These are phyloP conservation scores for Eriocheir sinensis DNA, from an alignment of 1,140 invertebrate genomes.

Conservation along the genomic window DNA sequence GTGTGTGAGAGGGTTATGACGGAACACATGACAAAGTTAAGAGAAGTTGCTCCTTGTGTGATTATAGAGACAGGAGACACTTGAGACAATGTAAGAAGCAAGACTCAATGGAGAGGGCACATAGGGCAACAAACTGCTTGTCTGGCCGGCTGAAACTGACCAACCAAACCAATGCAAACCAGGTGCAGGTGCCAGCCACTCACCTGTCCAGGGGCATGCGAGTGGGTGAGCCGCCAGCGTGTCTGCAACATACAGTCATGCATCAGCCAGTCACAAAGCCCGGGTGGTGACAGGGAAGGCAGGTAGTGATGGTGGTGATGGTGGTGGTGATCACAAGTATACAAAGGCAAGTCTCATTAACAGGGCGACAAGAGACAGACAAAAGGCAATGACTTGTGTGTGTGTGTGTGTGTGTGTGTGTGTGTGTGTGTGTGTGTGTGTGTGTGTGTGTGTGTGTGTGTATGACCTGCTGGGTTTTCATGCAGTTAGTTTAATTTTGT, in stretches of 20 bases:
- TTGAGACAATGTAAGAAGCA: background rate
- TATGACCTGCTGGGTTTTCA: background rate
- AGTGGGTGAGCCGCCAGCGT: conserved; percentile 55
- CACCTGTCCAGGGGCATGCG: conserved; percentile 63
- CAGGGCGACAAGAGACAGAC: background rate
- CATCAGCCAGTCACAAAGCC: conserved; percentile 60
- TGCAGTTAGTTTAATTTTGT: background rate
- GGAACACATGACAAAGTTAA: too few relatives aligned
- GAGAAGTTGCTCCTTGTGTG: too few relatives aligned
- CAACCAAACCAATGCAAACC: too few relatives aligned
- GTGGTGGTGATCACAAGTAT: background rate
- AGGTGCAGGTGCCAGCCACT: conserved; percentile 48
- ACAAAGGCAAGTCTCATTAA: background rate
- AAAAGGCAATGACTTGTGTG: background rate
- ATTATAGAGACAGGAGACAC: background rate
- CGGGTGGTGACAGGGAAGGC: background rate
- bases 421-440: conserved; percentile 38
- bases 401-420: background rate
- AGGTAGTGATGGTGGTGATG: background rate
- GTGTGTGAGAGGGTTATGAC: too few relatives aligned
- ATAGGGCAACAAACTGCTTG: background rate
- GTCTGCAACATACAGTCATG: conserved; percentile 73
- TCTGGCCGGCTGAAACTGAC: too few relatives aligned
- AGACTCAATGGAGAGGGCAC: background rate
- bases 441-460: conserved; percentile 34